Percentiles rank a stretch among this genome's conserved stretches.
Evolutionary conservation across 1,140 invertebrate species (phyloP).

Genomic region (Globodera rostochiensis): DNA sequence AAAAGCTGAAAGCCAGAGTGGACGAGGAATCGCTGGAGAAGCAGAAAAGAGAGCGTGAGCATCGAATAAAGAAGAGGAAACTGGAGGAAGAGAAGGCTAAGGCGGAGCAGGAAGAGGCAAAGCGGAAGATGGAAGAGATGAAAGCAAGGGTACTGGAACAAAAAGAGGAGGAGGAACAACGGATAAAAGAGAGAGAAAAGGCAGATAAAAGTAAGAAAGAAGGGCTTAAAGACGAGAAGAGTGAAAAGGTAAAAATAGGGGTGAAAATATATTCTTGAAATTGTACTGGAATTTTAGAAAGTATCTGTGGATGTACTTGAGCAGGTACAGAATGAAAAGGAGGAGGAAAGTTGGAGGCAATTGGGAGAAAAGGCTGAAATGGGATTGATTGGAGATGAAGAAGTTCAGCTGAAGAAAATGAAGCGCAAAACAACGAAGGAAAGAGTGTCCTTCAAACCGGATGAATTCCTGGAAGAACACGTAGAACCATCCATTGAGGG

Average conservation of each 20-base stretch:
- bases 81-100: conserved; percentile 27
- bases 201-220: not conserved
- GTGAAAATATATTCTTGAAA: conserved; percentile 3
- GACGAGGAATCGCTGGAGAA: conserved; percentile 9
- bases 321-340: not conserved
- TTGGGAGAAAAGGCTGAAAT: conserved; percentile 1
- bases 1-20: not conserved
- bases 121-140: conserved; percentile 6
- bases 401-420: not conserved
- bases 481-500: not conserved
- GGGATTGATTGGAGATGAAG: conserved; percentile 1
- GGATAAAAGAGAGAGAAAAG: conserved; percentile 15
- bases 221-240: not conserved
- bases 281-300: conserved; percentile 4
- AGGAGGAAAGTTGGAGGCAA: not conserved
- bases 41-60: not conserved
- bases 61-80: conserved; percentile 19
- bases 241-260: not conserved
- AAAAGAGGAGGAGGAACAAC: conserved; percentile 14
- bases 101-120: conserved; percentile 6
- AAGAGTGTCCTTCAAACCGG: conserved; percentile 12
- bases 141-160: not conserved
- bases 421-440: conserved; percentile 14
- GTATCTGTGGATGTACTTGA: not conserved
- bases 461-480: conserved; percentile 28